Evolutionary conservation across 2,888 invertebrate genomes (phyloP).

Genomic region (Platycheirus rosarum): DNA sequence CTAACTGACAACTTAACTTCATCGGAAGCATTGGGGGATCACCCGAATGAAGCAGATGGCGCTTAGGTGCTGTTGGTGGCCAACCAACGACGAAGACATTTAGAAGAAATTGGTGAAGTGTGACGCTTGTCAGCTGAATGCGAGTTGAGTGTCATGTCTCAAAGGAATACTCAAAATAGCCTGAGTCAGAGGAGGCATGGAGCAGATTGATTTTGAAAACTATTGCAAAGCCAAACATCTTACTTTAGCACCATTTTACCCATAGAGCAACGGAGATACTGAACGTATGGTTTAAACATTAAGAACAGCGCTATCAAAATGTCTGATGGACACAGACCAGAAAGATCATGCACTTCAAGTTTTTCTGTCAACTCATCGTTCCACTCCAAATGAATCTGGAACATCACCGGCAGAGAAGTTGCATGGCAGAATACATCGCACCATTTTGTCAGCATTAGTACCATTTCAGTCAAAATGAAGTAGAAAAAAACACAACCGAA

Average conservation of each 20-base stretch:
- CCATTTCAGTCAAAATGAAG: neutral
- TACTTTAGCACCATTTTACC: slow-evolving; percentile 50
- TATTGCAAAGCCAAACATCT: slow-evolving; percentile 72
- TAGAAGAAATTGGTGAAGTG: slow-evolving; percentile 23
- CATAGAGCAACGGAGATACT: slow-evolving; percentile 9
- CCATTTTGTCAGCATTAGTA: slow-evolving; percentile 3
- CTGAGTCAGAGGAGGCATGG: neutral
- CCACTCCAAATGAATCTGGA: slow-evolving; percentile 14
- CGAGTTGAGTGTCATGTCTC: neutral
- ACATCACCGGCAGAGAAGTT: slow-evolving; percentile 34
- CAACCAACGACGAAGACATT: slow-evolving; percentile 9
- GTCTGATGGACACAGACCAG: neutral
- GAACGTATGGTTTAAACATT: slow-evolving; percentile 29
- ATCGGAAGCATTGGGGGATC: slow-evolving; percentile 11
- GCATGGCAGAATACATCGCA: slow-evolving; percentile 30
- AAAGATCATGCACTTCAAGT: slow-evolving; percentile 18
- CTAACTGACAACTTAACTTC: slow-evolving; percentile 14
- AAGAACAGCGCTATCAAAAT: slow-evolving; percentile 13
- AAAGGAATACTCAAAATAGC: slow-evolving; percentile 22
- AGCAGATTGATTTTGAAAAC: slow-evolving; percentile 59
- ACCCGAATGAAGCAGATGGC: slow-evolving; percentile 23
- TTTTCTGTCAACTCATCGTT: slow-evolving; percentile 33
- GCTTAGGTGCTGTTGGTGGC: slow-evolving; percentile 20
- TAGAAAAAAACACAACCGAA: neutral
- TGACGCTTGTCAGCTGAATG: slow-evolving; percentile 17